phyloP scores from a whole-genome alignment of 2,888 invertebrate genomes.

The Seira sanloemensis region DNA sequence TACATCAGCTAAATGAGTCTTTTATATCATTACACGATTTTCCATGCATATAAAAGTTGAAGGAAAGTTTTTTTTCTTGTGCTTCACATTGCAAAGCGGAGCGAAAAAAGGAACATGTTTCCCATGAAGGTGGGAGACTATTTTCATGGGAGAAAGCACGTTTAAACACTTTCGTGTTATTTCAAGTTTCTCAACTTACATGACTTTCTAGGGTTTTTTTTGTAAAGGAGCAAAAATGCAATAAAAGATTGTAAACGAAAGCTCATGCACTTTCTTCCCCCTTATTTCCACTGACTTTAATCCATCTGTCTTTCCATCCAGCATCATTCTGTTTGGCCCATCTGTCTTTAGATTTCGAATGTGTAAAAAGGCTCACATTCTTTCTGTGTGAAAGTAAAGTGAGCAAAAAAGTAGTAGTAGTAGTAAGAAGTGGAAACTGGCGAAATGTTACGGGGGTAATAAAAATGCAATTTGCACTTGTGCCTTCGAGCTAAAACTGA shows the following conservation, averaged over 20 bases:
- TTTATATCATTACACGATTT: slow-evolving; percentile 14
- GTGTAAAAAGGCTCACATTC: slow-evolving; percentile 20
- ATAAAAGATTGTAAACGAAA: slow-evolving; percentile 28
- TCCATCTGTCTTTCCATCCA: slow-evolving; percentile 50
- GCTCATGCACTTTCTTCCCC: slow-evolving; percentile 22
- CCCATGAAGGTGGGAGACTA: slow-evolving; percentile 5
- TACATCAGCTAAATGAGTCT: slow-evolving; percentile 10
- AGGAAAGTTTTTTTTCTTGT: slow-evolving; percentile 12
- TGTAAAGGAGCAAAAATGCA: slow-evolving; percentile 7
- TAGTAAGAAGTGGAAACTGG: slow-evolving; percentile 60
- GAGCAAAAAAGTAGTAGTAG: not conserved
- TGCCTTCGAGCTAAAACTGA: slow-evolving; percentile 52
- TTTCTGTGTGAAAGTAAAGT: slow-evolving; percentile 53
- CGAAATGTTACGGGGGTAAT: slow-evolving; percentile 63
- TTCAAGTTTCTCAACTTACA: slow-evolving; percentile 34
- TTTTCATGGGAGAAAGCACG: slow-evolving; percentile 20
- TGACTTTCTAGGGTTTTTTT: not conserved
- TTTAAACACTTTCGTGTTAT: slow-evolving; percentile 30
- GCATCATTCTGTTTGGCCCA: slow-evolving; percentile 47
- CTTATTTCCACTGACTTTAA: slow-evolving; percentile 14
- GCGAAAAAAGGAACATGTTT: slow-evolving; percentile 24
- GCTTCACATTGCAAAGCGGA: not conserved
- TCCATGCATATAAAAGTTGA: not conserved
- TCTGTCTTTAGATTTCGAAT: slow-evolving; percentile 34
- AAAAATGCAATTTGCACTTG: slow-evolving; percentile 65